Base-by-base conservation (phyloP, 2,113 vertebrate species). In the Amphiprion percula region DNA sequence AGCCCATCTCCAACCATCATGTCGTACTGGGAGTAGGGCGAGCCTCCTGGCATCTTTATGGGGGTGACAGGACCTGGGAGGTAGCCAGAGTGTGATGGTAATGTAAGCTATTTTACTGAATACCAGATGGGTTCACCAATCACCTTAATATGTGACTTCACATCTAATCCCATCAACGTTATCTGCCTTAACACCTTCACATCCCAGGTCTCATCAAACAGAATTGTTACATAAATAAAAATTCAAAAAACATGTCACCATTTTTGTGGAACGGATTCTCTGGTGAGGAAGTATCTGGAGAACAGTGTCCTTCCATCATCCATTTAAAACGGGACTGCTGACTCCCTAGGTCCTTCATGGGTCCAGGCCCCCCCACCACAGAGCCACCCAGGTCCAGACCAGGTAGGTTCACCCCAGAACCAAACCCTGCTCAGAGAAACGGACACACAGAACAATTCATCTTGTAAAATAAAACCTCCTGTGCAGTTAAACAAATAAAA, bases 291-390 rank as follows among this genome's bases (percentile, higher is more conserved):
- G 97, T 95, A 85, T 97, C 96, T 68, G 97, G 96, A 14, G 98
- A 96, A 1, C 93, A 94, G 75, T 98, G 96, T 50, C 96, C 97
- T 91, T 99, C 98, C 97, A 99, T 99, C 97, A 99, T 98, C 94
- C 96, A 97, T 86, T 98, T 99, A 91, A 99, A 99, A 78, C 98
- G 97, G 54, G 98, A 99, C 94, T 99, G 94, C 93, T 94, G 97
- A 21, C 80, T 94, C 64, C 96, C 96, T 54, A 95, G 66, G 78
- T 99, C 98, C 86, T 99, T 98, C 80, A 96, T 88, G 28, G 88
- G 73, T 14, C 90, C 89, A 54, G 89, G 84, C 0, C 90, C 95
- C 80, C 97, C 95, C 50, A 97, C 94, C 89, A 96, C 96, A 74
- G 97, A 94, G 79, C 97, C 90, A 30, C 97, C 92, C 50, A 95